Conservation (phyloP, 2,797 vertebrate genomes). For the Manis javanica region DNA sequence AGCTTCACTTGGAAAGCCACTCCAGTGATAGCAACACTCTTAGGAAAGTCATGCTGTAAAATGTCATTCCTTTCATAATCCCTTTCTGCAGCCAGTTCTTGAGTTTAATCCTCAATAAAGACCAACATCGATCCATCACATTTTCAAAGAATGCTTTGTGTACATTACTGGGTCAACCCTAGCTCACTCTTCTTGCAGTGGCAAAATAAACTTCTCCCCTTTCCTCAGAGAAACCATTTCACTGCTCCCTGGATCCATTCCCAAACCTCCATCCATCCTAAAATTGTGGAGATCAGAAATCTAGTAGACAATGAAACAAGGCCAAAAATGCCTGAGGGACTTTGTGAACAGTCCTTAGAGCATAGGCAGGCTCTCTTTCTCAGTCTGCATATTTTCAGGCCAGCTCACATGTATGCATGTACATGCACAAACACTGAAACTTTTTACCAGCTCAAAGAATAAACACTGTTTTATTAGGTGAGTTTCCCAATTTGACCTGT, state of each 20-base stretch:
- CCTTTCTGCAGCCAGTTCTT: constrained; percentile 8
- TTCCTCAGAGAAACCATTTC: constrained; percentile 65
- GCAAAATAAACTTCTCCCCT: constrained; percentile 61
- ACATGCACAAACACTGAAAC: background rate
- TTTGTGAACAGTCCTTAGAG: background rate
- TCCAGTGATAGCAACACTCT: background rate
- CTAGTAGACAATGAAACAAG: constrained; percentile 43
- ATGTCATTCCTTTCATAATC: background rate
- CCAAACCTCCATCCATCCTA: constrained; percentile 51
- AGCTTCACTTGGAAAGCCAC: constrained; percentile 32
- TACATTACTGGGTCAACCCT: constrained; percentile 40
- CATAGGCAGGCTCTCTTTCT: background rate
- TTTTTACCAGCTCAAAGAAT: background rate
- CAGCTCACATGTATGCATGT: background rate
- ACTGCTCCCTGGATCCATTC: constrained; percentile 49
- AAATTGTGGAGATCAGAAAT: background rate
- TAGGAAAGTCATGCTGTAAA: constrained; percentile 13
- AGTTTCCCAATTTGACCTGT: background rate
- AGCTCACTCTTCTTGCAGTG: constrained; percentile 34
- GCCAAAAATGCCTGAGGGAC: constrained; percentile 42
- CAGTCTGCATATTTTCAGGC: background rate
- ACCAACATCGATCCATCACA: background rate
- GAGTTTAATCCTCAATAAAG: constrained; percentile 1
- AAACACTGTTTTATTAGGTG: background rate
- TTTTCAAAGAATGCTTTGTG: constrained; percentile 19